Evolutionary conservation across 2,888 invertebrate species (phyloP), one percentile per base, ranked within the genome.

Genomic region (Brachypterus glaber): DNA sequence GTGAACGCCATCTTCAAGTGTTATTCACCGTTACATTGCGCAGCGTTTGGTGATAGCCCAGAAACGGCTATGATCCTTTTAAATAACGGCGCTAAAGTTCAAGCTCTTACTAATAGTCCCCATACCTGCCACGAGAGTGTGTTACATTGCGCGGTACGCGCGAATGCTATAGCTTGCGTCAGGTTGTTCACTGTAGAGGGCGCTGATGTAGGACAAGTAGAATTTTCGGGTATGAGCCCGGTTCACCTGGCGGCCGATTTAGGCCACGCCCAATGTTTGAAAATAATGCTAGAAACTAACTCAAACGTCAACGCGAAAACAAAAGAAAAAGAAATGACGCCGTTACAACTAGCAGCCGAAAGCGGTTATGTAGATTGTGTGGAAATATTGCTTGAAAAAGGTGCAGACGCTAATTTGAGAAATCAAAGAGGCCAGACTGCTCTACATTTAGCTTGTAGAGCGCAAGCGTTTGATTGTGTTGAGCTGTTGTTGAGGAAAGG

Each of bases 311-410:
- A 86, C 52, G 74, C 77, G 0, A 71, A 77, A 44, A 82, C 83
- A 29, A 74, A 78, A 3, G 82, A 81, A 39, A 80, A 83, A 51
- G 82, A 82, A 46, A 79, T 83, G 8, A 86, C 84, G 0, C 79
- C 87, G 1, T 57, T 89, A 37, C 92, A 92, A 68, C 67, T 91
- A 45, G 89, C 91, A 0, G 89, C 91, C 1, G 90, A 90, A 57
- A 85, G 86, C 39, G 89, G 90, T 2, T 85, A 85, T 57, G 75
- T 75, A 8, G 86, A 90, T 35, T 88, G 87, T 52, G 77, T 90
- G 0, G 79, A 82, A 52, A 62, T 85, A 30, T 61, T 89, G 27
- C 57, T 90, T 25, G 71, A 77, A 5, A 79, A 80, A 51, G 80
- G 81, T 0, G 89, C 89, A 0, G 80, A 85, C 54, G 79, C 82